phyloP scores from a whole-genome alignment of 2,888 invertebrate species.

The Brachypalpus laphriformis region DNA sequence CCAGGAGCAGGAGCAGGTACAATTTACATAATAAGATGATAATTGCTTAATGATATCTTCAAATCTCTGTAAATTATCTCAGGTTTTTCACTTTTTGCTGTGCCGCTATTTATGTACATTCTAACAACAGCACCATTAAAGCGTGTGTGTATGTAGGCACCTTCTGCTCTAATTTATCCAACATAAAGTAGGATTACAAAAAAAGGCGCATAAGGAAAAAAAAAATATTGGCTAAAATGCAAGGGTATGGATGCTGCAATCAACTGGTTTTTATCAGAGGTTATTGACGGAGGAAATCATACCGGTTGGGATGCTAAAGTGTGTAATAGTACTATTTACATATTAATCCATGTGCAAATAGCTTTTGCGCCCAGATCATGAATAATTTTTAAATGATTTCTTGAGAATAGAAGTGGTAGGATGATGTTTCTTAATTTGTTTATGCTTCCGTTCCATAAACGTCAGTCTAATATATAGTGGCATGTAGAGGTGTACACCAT shows the following conservation, averaged over 20 bases:
- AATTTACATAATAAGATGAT: slow-evolving; percentile 69
- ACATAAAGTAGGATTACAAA: slow-evolving; percentile 45
- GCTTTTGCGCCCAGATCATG: neutral
- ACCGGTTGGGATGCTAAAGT: slow-evolving; percentile 54
- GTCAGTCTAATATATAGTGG: too few species aligned
- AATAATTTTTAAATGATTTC: neutral
- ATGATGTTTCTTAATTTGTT: too few species aligned
- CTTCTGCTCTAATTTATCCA: slow-evolving; percentile 62
- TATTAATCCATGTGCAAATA: slow-evolving; percentile 29
- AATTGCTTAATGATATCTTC: slow-evolving; percentile 73
- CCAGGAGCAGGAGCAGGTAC: slow-evolving; percentile 37
- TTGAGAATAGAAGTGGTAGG: neutral
- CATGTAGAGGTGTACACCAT: too few species aligned
- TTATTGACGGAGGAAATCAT: slow-evolving; percentile 70
- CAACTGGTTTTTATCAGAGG: slow-evolving; percentile 66
- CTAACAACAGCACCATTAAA: slow-evolving; percentile 41
- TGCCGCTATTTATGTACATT: slow-evolving; percentile 20
- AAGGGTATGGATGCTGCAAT: slow-evolving; percentile 50
- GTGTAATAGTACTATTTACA: slow-evolving; percentile 49
- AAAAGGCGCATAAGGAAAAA: slow-evolving; percentile 14
- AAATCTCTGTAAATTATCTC: slow-evolving; percentile 60
- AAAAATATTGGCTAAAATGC: slow-evolving; percentile 58
- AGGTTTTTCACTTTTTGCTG: slow-evolving; percentile 7
- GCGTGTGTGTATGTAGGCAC: slow-evolving; percentile 51
- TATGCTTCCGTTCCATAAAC: too few species aligned